Evolutionary conservation across 2,113 vertebrate species (phyloP).

Genomic region (Leiothrix lutea): DNA sequence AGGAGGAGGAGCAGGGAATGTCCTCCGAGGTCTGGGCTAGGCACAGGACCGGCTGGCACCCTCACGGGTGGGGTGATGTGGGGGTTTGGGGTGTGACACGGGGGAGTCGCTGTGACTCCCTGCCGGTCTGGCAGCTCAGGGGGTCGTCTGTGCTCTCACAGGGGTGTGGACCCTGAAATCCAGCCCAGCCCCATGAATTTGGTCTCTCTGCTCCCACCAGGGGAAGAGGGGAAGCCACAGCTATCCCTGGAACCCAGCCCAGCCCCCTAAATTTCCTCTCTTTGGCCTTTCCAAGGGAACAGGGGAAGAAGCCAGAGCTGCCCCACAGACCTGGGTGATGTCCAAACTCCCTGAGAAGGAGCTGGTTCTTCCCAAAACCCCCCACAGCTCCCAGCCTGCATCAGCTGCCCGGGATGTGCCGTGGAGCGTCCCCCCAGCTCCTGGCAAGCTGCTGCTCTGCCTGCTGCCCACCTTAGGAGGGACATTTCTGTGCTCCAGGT

Average conservation of each 20-base stretch:
- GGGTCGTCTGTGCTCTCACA: accelerated
- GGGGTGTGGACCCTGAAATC: background rate
- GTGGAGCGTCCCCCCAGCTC: background rate
- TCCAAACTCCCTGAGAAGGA: background rate
- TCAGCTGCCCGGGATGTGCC: accelerated
- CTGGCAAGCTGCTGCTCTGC: background rate
- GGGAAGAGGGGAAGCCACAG: background rate
- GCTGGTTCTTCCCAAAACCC: accelerated
- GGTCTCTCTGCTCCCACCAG: background rate
- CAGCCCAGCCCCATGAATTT: background rate
- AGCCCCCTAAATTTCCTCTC: background rate
- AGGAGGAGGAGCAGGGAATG: background rate
- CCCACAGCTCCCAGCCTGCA: background rate
- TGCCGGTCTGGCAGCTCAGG: background rate
- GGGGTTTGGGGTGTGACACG: background rate
- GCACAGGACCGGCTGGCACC: background rate
- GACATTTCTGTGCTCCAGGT: accelerated
- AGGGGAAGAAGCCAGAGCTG: background rate
- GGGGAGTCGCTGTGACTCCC: background rate
- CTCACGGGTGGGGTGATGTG: background rate
- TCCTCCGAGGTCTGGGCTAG: background rate
- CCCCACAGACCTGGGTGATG: background rate
- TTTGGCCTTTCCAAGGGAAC: background rate
- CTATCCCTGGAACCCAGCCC: background rate
- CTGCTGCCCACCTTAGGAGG: background rate